Evolutionary conservation across 2,888 invertebrate species (phyloP), one percentile per base, ranked within the genome.

Genomic region (Pecten maximus): DNA sequence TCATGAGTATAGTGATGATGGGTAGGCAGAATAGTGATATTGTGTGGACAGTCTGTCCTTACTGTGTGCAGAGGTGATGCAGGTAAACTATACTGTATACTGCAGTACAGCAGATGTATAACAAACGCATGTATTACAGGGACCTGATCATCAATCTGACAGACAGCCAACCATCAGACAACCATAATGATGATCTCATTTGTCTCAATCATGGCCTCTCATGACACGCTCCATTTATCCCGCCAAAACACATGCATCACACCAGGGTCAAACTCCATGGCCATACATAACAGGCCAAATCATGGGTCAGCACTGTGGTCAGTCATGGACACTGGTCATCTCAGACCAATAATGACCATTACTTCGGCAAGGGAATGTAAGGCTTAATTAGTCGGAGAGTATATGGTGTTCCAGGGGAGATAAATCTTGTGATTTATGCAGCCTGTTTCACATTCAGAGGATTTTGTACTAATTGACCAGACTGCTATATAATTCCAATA

Each of bases 131-230:
- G 74, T 44, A 44, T 60, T 60, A 10, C n/a, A 28, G 60, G n/a
- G 28, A 60, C 28, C 8, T 2, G 6, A 74, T 23, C 74, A 74
- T 74, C 35, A 35, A 74, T 74, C 74, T 74, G 35, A 35, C 60
- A 60, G 60, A 60, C 35, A 35, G 74, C 35, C 74, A 74, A 74
- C 23, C 74, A 74, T 35, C 74, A 74, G 74, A 74, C 74, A 74
- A 35, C 8, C 74, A 2, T 54, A 74, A 74, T 74, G 35, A 74
- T 74, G 74, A 74, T 74, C 74, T 74, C 74, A 74, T 74, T 74
- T 74, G 74, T 74, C 74, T 74, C 74, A 74, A 74, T 74, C 74
- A 74, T 74, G 74, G 74, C 35, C 74, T 74, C 74, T 74, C 35
- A 74, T 74, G 74, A 74, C 35, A 74, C 74, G 74, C 74, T 74